Evolutionary conservation across 2,797 vertebrate genomes (phyloP), one percentile per base, ranked within the genome.

Genomic region (Lemur catta): DNA sequence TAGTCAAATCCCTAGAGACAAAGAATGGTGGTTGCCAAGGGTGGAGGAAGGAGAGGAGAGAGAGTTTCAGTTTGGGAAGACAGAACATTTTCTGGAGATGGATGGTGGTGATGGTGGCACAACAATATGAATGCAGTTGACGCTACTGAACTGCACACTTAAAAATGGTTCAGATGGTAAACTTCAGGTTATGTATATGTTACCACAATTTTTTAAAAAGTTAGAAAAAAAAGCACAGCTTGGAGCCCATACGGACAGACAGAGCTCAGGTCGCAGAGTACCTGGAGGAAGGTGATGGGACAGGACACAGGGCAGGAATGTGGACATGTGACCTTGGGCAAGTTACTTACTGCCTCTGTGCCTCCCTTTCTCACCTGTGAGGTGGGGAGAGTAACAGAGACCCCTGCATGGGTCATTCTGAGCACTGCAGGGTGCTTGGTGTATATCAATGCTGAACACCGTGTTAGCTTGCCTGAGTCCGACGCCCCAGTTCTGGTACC

Each of bases 361-460:
- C 65, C 93, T 78, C 12, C 17, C 13, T 43, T 76, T 67, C 50
- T 76, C 52, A 2, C 30, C 15, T 22, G 43, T 79, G 38, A n/a
- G 61, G 41, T 26, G 63, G 48, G 50, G 24, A 57, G 86, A 46
- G 48, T 15, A 18, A n/a, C 18, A 6, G 26, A 20, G 20, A 55
- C 26, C 74, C 38, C 7, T 11, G 28, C 4, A 4, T 4, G 35
- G 65, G 72, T 63, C 41, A 11, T 50, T 12, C 30, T 59, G 33
- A 67, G 85, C 50, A 50, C 63, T n/a, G 50, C 18, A 0, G 41
- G 18, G 52, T 24, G 1, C 52, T 57, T 17, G 26, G 61, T 30
- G n/a, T 48, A 22, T 15, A 2, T 3, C 13, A 1, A 2, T 38
- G 48, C 55, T 48, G 10, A 0, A 20, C 22, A 38, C 1, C 12